A percentile compares a stretch with the other conserved stretches of the same genome.
Evolutionary conservation across 2,113 vertebrate species (phyloP).

Genomic region (Syngnathus typhle): DNA sequence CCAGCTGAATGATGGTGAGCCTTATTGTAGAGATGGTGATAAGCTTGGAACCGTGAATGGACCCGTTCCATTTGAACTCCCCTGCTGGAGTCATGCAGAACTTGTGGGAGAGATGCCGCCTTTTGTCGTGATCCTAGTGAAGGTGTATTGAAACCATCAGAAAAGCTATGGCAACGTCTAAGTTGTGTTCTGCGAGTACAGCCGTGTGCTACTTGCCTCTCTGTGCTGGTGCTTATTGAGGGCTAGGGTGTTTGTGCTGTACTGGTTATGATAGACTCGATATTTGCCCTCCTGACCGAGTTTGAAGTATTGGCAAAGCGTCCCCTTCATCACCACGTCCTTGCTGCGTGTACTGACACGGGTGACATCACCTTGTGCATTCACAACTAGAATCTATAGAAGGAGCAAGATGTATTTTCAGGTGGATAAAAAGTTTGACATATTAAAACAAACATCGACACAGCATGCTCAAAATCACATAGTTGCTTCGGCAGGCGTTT

Average conservation of each 20-base stretch:
- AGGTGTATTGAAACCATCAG: neutral
- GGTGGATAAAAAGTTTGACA: neutral
- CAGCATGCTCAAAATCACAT: neutral
- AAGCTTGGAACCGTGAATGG: constrained; percentile 91
- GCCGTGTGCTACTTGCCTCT: constrained; percentile 60
- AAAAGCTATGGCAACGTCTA: neutral
- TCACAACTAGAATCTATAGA: constrained; percentile 82
- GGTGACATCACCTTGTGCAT: constrained; percentile 85
- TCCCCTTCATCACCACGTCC: constrained; percentile 86
- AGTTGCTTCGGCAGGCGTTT: too few species aligned
- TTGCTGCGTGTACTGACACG: constrained; percentile 78
- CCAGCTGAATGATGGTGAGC: constrained; percentile 93
- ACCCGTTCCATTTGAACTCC: constrained; percentile 98
- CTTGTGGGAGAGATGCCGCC: constrained; percentile 92
- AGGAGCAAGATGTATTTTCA: neutral
- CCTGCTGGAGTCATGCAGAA: constrained; percentile 95
- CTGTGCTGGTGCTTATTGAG: constrained; percentile 98
- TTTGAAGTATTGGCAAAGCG: constrained; percentile 81
- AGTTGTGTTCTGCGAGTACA: neutral
- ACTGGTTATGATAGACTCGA: constrained; percentile 96
- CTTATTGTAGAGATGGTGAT: constrained; percentile 96
- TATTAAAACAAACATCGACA: neutral
- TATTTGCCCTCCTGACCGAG: constrained; percentile 97
- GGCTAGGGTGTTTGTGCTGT: constrained; percentile 87
- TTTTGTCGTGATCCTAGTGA: constrained; percentile 87